Conservation (phyloP, 92 coral and sea anemone species). For the Heteractis magnifica region DNA sequence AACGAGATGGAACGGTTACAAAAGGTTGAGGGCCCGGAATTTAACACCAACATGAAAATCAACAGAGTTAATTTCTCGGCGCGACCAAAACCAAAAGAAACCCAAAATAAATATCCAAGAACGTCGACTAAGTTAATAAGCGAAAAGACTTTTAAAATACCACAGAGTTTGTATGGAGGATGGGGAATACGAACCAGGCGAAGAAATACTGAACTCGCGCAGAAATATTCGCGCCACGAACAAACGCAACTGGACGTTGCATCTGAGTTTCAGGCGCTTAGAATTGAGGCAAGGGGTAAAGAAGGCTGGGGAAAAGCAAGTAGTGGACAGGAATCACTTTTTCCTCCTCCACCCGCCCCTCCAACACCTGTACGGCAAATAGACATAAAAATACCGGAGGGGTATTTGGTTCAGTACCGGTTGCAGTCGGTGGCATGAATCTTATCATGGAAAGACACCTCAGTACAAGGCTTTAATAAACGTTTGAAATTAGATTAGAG, state of each 20-base stretch:
- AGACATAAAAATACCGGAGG: conserved; percentile 73
- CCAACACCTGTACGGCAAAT: conserved; percentile 86
- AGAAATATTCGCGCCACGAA: conserved; percentile 18
- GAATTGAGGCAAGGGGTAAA: conserved; percentile 33
- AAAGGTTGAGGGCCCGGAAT: conserved; percentile 30
- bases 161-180: conserved; percentile 51
- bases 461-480: too few species aligned
- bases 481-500: too few species aligned
- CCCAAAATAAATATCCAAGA: not conserved
- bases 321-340: not conserved
- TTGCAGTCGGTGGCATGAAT: conserved; percentile 38
- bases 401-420: conserved; percentile 51
- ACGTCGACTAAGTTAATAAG: not conserved
- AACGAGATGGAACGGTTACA: conserved; percentile 38
- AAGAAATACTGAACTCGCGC: conserved; percentile 15
- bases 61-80: conserved; percentile 69
- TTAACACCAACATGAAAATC: conserved; percentile 56
- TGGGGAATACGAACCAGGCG: conserved; percentile 63
- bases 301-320: conserved; percentile 1
- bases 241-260: conserved; percentile 39
- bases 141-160: conserved; percentile 38
- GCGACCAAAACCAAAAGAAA: conserved; percentile 42
- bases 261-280: conserved; percentile 56
- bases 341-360: conserved; percentile 68
- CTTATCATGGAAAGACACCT: too few species aligned